These are phyloP conservation scores for Acanthurus lineatus DNA, from an alignment of 2,797 vertebrate species.

Conservation along the genomic window DNA sequence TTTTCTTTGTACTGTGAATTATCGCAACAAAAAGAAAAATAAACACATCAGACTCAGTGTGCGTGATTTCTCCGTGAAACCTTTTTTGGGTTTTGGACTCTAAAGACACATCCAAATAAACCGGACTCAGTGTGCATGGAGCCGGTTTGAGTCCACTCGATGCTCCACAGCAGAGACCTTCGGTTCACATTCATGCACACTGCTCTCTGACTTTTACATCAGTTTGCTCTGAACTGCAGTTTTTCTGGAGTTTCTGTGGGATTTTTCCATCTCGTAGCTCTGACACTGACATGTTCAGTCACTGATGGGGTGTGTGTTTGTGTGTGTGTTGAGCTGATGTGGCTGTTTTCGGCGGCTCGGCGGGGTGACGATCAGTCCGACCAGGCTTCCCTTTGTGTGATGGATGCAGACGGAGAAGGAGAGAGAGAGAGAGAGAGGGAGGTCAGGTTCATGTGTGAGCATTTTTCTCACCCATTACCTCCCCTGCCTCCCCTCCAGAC, in stretches of 20 bases:
- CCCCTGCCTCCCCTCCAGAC: slow-evolving; percentile 45
- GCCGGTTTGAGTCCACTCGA: too few species aligned
- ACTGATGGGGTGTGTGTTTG: background rate
- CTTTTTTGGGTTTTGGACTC: too few species aligned
- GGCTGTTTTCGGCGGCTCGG: background rate
- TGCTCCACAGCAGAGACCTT: background rate
- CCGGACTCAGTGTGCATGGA: too few species aligned
- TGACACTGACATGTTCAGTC: slow-evolving; percentile 13
- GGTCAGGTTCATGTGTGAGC: slow-evolving; percentile 76
- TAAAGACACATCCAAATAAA: too few species aligned
- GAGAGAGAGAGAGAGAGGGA: slow-evolving; percentile 23
- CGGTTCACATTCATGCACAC: background rate
- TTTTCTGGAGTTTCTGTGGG: background rate
- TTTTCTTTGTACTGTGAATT: too few species aligned
- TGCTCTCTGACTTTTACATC: background rate
- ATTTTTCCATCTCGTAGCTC: background rate
- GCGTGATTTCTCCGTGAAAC: too few species aligned
- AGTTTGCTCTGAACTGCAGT: background rate
- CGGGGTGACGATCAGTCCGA: background rate
- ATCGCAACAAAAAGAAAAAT: too few species aligned
- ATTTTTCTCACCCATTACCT: slow-evolving; percentile 68
- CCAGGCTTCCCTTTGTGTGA: slow-evolving; percentile 47
- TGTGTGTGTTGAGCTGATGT: slow-evolving; percentile 5
- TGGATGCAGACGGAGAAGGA: slow-evolving; percentile 17
- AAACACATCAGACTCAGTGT: too few species aligned